These are phyloP conservation scores for Agrilus cyanescens DNA, from an alignment of 2,888 invertebrate species.

Conservation along the genomic window DNA sequence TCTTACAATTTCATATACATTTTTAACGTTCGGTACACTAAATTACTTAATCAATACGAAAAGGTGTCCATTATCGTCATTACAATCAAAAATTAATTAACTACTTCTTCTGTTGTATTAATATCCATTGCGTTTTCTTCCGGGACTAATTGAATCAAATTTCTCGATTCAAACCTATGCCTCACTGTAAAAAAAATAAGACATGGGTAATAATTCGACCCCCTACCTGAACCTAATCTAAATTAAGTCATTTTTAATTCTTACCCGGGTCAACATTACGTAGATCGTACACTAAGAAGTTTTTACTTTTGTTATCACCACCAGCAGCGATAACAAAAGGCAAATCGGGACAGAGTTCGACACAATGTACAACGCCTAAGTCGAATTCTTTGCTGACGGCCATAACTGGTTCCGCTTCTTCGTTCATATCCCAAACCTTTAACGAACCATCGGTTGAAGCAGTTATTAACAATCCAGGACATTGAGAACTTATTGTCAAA, in stretches of 20 bases:
- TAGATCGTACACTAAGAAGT: slow-evolving; percentile 57
- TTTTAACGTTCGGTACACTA: too few relatives aligned
- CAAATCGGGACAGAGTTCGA: slow-evolving; percentile 68
- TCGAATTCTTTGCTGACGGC: slow-evolving; percentile 43
- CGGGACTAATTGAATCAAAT: slow-evolving; percentile 19
- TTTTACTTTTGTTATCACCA: slow-evolving; percentile 71
- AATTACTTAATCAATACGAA: too few relatives aligned
- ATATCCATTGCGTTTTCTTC: not conserved
- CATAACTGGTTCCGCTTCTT: slow-evolving; percentile 29
- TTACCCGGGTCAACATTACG: slow-evolving; percentile 45
- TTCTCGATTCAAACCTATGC: slow-evolving; percentile 39
- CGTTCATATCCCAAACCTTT: slow-evolving; percentile 70
- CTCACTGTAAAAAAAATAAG: slow-evolving; percentile 32
- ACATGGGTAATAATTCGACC: not conserved
- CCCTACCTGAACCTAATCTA: too few relatives aligned
- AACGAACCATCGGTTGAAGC: slow-evolving; percentile 68
- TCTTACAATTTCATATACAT: too few relatives aligned
- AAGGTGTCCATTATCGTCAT: too few relatives aligned
- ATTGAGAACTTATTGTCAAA: slow-evolving; percentile 56
- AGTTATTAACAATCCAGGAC: slow-evolving; percentile 67
- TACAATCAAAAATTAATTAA: too few relatives aligned
- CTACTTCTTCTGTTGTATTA: too few relatives aligned
- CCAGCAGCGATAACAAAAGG: slow-evolving; percentile 72
- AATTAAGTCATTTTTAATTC: slow-evolving; percentile 8
- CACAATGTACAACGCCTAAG: slow-evolving; percentile 62